Base-by-base conservation (phyloP, 2,888 invertebrate species). In the Apamea monoglypha region DNA sequence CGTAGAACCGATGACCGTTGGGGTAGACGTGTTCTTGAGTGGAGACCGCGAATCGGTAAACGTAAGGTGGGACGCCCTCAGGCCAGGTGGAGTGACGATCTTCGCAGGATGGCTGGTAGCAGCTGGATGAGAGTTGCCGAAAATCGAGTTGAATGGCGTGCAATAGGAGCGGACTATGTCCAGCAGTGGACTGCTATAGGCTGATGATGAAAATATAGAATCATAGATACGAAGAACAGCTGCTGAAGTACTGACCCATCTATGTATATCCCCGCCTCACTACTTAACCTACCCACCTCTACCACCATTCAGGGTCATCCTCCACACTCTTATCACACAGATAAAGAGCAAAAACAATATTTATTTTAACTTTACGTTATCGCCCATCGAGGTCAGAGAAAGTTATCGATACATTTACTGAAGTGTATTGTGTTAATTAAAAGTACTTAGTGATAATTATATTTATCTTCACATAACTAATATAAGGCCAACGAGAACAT, bases 341-440 rank as follows among this genome's bases (percentile, higher is more conserved):
- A 81, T 80, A 80, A 47, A 3, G 21, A 25, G 25, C 5, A 75
- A 74, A n/a, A 80, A 80, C 68, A 80, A 80, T 80, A 80, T 76
- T 80, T 81, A 80, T 80, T 81, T 59, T 56, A 81, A 72, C 53
- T 63, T 82, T 61, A 77, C 7, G 47, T 63, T 81, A 82, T 78
- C 83, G 1, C 0, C 5, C 67, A 71, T 77, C 18, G 59, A 53
- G 81, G 81, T 71, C 56, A 56, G 40, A 71, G 81, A 81, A 81
- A 81, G 82, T 81, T 67, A 82, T 82, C 64, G 8, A 76, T 76
- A 70, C 14, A 56, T 66, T 63, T n/a, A 36, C 40, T 76, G 16
- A 18, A 80, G 74, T 67, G n/a, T 73, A 47, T 69, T 82, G 73
- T 83, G 40, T 82, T 83, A 71, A 83, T 78, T 83, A 70, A 32